Percentiles rank a stretch among this genome's conserved stretches.
Conservation (phyloP, 2,888 invertebrate species). For the Tetragnatha montana region DNA sequence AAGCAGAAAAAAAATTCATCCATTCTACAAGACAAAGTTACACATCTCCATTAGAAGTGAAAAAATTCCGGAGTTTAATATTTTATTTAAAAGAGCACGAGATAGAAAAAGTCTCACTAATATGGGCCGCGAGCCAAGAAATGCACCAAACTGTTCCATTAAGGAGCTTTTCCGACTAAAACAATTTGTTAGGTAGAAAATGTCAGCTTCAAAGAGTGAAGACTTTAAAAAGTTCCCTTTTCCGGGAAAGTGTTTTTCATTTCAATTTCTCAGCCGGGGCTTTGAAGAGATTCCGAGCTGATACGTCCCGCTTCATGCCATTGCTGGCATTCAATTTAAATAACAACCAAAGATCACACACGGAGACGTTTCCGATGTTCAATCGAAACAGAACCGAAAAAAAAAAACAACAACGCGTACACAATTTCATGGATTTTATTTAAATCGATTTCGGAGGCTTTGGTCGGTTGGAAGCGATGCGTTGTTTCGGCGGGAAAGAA, state of each 20-base stretch:
- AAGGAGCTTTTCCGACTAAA: slow-evolving; percentile 8
- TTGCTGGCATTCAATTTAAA: background rate
- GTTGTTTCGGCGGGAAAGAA: background rate
- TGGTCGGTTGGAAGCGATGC: background rate
- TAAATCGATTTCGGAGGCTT: background rate
- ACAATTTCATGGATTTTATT: background rate
- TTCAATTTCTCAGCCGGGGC: slow-evolving; percentile 16
- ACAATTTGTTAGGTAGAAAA: slow-evolving; percentile 33
- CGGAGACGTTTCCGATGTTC: background rate
- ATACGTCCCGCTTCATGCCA: background rate
- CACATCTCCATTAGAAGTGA: slow-evolving; percentile 5
- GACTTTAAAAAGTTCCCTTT: slow-evolving; percentile 11
- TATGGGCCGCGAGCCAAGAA: background rate
- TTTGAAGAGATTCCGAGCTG: background rate
- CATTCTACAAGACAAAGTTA: background rate
- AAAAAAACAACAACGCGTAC: background rate
- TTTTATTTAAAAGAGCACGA: slow-evolving; percentile 21
- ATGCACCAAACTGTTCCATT: slow-evolving; percentile 23
- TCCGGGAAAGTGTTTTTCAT: slow-evolving; percentile 31
- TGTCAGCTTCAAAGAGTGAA: slow-evolving; percentile 21
- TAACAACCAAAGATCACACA: background rate
- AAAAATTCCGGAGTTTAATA: slow-evolving; percentile 19
- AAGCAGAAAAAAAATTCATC: background rate
- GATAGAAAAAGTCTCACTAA: slow-evolving; percentile 14
- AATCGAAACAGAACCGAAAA: too few species aligned